Percentiles rank a stretch among this genome's conserved stretches.
phyloP scores from a whole-genome alignment of 2,888 invertebrate species.

The Caenorhabditis sp. region DNA sequence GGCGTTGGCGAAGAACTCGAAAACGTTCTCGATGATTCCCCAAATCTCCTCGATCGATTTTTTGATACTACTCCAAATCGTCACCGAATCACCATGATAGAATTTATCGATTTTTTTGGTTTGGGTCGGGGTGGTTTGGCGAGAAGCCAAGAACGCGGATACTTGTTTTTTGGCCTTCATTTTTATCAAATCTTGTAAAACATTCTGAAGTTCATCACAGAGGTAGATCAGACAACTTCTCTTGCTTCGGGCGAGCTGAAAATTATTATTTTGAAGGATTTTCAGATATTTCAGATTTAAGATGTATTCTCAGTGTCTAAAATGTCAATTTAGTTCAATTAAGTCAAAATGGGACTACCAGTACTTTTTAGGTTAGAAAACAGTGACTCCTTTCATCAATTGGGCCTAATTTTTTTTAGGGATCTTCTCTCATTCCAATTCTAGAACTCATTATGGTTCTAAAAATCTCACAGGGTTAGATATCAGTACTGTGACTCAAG shows the following conservation, averaged over 20 bases:
- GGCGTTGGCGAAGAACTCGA: conserved; percentile 11
- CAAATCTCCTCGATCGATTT: conserved; percentile 25
- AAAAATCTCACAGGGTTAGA: too few species aligned
- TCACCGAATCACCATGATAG: conserved; percentile 21
- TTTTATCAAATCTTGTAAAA: conserved; percentile 11
- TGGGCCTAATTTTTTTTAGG: too few species aligned
- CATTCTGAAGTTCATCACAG: conserved; percentile 21
- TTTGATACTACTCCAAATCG: conserved; percentile 23
- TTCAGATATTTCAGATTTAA: too few species aligned
- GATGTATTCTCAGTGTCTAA: too few species aligned
- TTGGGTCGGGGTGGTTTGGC: background rate
- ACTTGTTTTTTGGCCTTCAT: conserved; percentile 9
- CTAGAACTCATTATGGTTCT: too few species aligned
- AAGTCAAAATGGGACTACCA: too few species aligned
- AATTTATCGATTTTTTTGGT: conserved; percentile 6
- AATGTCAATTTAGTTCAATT: too few species aligned
- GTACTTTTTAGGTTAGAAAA: too few species aligned
- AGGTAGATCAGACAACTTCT: conserved; percentile 26
- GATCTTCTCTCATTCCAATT: too few species aligned
- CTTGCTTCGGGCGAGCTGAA: conserved; percentile 14
- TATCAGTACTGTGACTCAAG: too few species aligned
- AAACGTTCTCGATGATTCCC: conserved; percentile 14
- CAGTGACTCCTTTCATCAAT: too few species aligned
- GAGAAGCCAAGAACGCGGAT: background rate
- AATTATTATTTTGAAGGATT: too few species aligned